Base-by-base conservation (phyloP, 2,888 invertebrate species). In the Nomada fabriciana region DNA sequence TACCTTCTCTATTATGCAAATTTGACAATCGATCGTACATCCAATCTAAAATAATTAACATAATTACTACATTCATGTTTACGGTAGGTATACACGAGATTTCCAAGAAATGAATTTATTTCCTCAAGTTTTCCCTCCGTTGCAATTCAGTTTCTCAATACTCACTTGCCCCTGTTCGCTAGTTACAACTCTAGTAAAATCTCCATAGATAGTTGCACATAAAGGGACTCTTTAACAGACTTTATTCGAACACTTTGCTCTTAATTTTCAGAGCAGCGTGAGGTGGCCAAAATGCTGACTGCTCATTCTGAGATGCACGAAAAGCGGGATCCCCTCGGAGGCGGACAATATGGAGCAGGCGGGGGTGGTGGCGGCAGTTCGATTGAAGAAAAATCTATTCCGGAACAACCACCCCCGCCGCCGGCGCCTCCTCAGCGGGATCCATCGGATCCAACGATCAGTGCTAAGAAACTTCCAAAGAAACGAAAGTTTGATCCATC, bases 401-500 rank as follows among this genome's bases (percentile, higher is more conserved):
- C 83, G 80, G 92, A 92, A 86, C 92, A 92, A 78, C 93, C 91
- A 88, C 91, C 92, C 88, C 92, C 92, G 91, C 95, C 95, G 71
- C 94, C 95, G 47, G 95, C 95, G 89, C 95, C 95, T 77, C 94
- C 95, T 47, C 95, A 96, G 85, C 95, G 97, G 84, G 93, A 93
- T 87, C 91, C 86, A n/a, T 93, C 93, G 50, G 93, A 93, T 89
- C 92, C 94, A 52, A 93, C 92, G 71, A 93, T 93, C 87, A 94
- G 93, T 90, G 95, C 95, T 80, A 94, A 95, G 88, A 98, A 97
- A 94, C 96, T 98, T 93, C 99, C 99, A 77, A 99, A 99, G 94
- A 99, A 99, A 94, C 96, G 99, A 85, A 98, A 98, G 94, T 97
- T 97, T 92, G 96, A 97, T 94, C 96, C 96, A 61, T 96, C 97